phyloP scores from a whole-genome alignment of 2,113 vertebrate species.

The Monopterus albus region DNA sequence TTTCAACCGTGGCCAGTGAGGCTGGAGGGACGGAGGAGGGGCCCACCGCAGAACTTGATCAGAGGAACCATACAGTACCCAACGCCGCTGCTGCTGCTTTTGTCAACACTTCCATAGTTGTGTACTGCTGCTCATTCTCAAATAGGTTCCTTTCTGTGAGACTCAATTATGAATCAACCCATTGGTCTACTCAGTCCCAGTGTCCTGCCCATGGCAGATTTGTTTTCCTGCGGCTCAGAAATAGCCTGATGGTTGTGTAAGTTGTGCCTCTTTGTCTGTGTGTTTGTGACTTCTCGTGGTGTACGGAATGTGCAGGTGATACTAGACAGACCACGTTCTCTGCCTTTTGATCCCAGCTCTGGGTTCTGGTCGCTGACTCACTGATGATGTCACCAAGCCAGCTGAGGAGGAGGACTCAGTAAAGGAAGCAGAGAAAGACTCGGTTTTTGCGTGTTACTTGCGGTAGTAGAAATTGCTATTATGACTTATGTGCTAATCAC shows the following conservation, averaged over 20 bases:
- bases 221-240: slow-evolving; percentile 65
- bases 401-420: slow-evolving; percentile 15
- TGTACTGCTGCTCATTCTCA: slow-evolving; percentile 36
- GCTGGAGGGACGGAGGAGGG: slow-evolving; percentile 67
- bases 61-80: slow-evolving; percentile 46
- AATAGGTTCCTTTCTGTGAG: slow-evolving; percentile 47
- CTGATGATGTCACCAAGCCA: slow-evolving; percentile 58
- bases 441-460: not conserved
- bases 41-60: slow-evolving; percentile 67
- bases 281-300: slow-evolving; percentile 52
- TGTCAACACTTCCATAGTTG: not conserved
- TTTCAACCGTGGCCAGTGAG: slow-evolving; percentile 76
- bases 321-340: slow-evolving; percentile 69
- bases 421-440: not conserved
- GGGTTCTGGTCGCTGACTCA: slow-evolving; percentile 66
- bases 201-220: slow-evolving; percentile 70
- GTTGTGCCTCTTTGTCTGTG: slow-evolving; percentile 67
- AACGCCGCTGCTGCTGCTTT: slow-evolving; percentile 31
- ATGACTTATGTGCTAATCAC: slow-evolving; percentile 22
- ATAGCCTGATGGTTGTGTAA: slow-evolving; percentile 72
- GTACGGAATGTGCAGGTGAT: slow-evolving; percentile 70
- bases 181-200: slow-evolving; percentile 41
- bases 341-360: slow-evolving; percentile 67
- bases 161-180: slow-evolving; percentile 43
- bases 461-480: slow-evolving; percentile 21